A percentile compares a stretch with the other conserved stretches of the same genome.
These are phyloP conservation scores for Pimpla rufipes DNA, from an alignment of 2,888 invertebrate genomes.

Conservation along the genomic window DNA sequence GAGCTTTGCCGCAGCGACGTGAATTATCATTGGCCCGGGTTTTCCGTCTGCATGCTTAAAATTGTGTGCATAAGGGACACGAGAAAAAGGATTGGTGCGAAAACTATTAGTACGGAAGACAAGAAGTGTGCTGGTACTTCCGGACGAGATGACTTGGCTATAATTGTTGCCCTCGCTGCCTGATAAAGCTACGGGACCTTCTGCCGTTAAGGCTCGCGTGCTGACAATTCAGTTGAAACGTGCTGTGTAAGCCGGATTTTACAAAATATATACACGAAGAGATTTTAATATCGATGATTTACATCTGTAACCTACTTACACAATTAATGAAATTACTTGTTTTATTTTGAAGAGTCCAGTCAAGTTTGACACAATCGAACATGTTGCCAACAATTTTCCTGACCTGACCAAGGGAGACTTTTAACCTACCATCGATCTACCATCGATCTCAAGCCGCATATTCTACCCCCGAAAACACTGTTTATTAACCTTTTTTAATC, in stretches of 20 bases:
- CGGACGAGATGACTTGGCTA: not conserved
- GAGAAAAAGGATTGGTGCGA: not conserved
- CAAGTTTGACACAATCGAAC: too few species aligned
- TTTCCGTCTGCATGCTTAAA: not conserved
- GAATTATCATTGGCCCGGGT: not conserved
- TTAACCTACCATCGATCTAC: too few species aligned
- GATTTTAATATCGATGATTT: not conserved
- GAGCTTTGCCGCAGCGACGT: not conserved
- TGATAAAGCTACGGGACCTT: not conserved
- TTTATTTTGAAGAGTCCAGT: too few species aligned
- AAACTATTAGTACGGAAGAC: slow-evolving; percentile 9
- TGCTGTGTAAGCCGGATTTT: not conserved
- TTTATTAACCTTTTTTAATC: too few species aligned
- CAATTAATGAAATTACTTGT: too few species aligned
- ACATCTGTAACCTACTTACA: not conserved
- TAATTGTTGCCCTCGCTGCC: not conserved
- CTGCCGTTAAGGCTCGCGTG: not conserved
- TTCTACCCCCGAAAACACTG: too few species aligned
- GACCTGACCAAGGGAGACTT: too few species aligned
- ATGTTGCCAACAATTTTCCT: too few species aligned
- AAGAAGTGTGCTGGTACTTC: not conserved
- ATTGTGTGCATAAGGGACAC: not conserved
- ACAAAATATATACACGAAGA: not conserved
- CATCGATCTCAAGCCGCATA: too few species aligned
- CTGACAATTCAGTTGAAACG: not conserved